A percentile compares a stretch with the other conserved stretches of the same genome.
Evolutionary conservation across 2,113 vertebrate species (phyloP).

Genomic region (Sinocyclocheilus anshuiensis): DNA sequence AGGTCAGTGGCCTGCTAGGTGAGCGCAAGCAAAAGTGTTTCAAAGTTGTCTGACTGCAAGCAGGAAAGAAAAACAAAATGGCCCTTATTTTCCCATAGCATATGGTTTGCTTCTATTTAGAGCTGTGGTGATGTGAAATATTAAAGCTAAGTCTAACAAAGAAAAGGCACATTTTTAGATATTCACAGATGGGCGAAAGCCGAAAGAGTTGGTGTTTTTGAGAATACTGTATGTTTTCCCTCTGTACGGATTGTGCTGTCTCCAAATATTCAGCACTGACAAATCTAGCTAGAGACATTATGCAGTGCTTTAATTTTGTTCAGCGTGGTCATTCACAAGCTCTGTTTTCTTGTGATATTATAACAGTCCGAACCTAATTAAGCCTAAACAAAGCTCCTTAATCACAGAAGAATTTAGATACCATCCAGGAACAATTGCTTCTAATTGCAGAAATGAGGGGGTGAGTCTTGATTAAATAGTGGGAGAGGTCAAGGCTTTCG

Average conservation of each 20-base stretch:
- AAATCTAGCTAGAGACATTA: neutral
- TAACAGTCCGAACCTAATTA: constrained; percentile 11
- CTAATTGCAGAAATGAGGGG: constrained; percentile 47
- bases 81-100: neutral
- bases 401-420: constrained; percentile 50
- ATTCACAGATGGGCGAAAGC: neutral
- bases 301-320: neutral
- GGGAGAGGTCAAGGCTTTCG: constrained; percentile 51
- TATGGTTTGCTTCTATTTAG: neutral
- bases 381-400: constrained; percentile 61
- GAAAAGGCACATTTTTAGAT: neutral
- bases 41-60: constrained; percentile 13
- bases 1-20: constrained; percentile 48
- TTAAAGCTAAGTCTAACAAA: neutral
- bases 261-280: neutral
- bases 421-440: constrained; percentile 54
- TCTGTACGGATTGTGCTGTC: neutral
- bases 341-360: constrained; percentile 14
- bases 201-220: neutral
- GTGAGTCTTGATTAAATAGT: constrained; percentile 51
- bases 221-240: neutral
- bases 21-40: constrained; percentile 6
- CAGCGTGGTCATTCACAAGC: neutral
- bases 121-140: neutral
- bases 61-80: neutral